Conservation (phyloP, 2,797 vertebrate species). For the Mormyrus hasselquistii region DNA sequence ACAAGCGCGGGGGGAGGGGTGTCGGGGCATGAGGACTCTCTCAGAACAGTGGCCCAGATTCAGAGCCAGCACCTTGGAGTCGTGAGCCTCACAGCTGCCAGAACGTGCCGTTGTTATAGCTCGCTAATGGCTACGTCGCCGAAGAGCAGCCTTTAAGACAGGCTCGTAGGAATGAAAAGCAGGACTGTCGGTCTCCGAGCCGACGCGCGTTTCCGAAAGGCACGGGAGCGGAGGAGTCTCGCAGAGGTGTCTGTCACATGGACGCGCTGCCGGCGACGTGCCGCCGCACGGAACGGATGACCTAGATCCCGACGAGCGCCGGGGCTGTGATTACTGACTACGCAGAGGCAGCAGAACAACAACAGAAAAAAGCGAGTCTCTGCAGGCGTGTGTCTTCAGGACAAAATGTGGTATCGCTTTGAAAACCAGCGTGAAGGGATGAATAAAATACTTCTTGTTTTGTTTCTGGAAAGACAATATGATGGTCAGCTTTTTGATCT, state of each 20-base stretch:
- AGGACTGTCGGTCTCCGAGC: not conserved
- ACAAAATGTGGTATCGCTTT: not conserved
- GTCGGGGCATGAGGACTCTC: not conserved
- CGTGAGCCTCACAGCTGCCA: not conserved
- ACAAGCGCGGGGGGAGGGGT: not conserved
- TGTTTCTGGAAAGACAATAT: not conserved
- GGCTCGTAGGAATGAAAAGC: not conserved
- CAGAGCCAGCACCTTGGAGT: not conserved
- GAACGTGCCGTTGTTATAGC: not conserved
- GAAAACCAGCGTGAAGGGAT: not conserved
- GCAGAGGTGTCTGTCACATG: not conserved
- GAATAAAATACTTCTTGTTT: not conserved
- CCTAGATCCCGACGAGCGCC: not conserved
- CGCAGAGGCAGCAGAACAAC: not conserved
- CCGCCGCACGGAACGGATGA: not conserved
- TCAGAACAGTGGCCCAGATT: not conserved
- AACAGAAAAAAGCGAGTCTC: not conserved
- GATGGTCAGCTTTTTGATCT: not conserved
- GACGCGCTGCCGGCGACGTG: not conserved
- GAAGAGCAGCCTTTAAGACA: not conserved
- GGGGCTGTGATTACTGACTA: not conserved
- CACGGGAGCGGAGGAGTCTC: not conserved
- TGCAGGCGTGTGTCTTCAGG: not conserved
- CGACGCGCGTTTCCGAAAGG: not conserved
- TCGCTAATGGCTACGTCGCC: not conserved